phyloP scores from a whole-genome alignment of 2,888 invertebrate genomes.

The Rhagium mordax region DNA sequence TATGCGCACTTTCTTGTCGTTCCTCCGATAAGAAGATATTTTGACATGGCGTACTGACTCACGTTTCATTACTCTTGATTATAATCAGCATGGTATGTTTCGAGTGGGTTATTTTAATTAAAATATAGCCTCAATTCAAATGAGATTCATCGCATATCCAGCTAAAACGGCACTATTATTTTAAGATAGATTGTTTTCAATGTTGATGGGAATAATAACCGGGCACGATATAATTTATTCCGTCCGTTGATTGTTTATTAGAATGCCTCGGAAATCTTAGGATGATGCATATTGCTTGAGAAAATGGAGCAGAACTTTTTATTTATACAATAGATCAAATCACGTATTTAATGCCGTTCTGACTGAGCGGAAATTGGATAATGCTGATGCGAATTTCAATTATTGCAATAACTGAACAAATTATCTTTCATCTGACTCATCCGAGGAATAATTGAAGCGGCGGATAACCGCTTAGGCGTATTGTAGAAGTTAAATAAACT shows the following conservation, averaged over 20 bases:
- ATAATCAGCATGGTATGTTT: neutral
- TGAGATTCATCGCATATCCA: constrained; percentile 21
- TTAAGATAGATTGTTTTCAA: constrained; percentile 6
- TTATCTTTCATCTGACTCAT: neutral
- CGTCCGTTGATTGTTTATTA: constrained; percentile 17
- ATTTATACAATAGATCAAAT: constrained; percentile 1
- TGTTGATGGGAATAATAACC: constrained; percentile 12
- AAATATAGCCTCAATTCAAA: constrained; percentile 15
- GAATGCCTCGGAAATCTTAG: constrained; percentile 3
- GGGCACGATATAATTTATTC: constrained; percentile 17
- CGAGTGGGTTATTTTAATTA: constrained; percentile 30
- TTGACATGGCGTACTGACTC: neutral
- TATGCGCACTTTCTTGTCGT: too few species aligned
- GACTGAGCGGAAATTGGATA: constrained; percentile 16
- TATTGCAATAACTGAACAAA: constrained; percentile 1
- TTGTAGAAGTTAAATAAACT: neutral
- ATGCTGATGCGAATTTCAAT: constrained; percentile 13
- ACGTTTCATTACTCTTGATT: neutral
- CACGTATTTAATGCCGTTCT: constrained; percentile 17
- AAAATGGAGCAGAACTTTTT: constrained; percentile 21
- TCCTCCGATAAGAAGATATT: too few species aligned
- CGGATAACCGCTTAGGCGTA: neutral
- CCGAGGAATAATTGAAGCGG: neutral
- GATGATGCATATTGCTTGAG: constrained; percentile 10
- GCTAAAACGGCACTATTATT: constrained; percentile 10